A percentile compares a stretch with the other conserved stretches of the same genome.
Evolutionary conservation across 2,113 vertebrate species (phyloP).

Genomic region (Cavia porcellus): DNA sequence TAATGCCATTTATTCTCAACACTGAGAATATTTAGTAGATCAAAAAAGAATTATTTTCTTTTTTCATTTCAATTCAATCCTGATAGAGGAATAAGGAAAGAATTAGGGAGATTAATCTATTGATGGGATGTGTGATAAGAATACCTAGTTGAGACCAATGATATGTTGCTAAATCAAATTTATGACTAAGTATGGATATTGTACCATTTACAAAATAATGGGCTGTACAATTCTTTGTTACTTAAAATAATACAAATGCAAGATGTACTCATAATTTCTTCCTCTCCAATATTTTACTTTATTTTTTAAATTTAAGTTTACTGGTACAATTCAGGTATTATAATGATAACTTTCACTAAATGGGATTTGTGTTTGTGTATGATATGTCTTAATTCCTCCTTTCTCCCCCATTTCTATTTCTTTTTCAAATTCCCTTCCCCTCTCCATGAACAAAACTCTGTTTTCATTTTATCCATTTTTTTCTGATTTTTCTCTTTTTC

Average conservation of each 20-base stretch:
- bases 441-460: too few species aligned
- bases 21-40: neutral
- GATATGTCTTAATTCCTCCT: too few species aligned
- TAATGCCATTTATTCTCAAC: neutral
- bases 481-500: too few species aligned
- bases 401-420: too few species aligned
- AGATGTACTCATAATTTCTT: neutral
- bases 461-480: too few species aligned
- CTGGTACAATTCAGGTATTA: too few species aligned
- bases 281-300: neutral
- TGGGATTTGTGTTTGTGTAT: too few species aligned
- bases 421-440: too few species aligned
- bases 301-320: neutral
- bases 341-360: too few species aligned
- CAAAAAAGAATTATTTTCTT: conserved; percentile 9
- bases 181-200: conserved; percentile 18
- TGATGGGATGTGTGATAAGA: conserved; percentile 24
- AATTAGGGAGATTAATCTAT: neutral
- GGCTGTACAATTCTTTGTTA: neutral
- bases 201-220: neutral
- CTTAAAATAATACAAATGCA: conserved; percentile 18
- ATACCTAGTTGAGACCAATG: conserved; percentile 34
- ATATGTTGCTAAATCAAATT: conserved; percentile 25
- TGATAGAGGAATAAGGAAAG: conserved; percentile 1
- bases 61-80: conserved; percentile 1